Evolutionary conservation across 2,888 invertebrate genomes (phyloP), one percentile per base, ranked within the genome.

Genomic region (Agriopis leucophaearia): DNA sequence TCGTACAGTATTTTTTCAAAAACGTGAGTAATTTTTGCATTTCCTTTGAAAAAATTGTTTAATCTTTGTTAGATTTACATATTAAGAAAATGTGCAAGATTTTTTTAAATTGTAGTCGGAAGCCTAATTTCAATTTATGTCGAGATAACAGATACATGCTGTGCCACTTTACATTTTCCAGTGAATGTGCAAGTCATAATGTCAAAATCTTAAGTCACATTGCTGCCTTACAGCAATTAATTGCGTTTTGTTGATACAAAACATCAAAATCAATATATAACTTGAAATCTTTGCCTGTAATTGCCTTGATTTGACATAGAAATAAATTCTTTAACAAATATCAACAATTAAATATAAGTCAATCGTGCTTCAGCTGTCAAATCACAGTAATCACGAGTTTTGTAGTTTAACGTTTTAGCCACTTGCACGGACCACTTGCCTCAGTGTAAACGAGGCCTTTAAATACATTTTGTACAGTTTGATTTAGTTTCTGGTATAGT

Each of bases 401-500:
- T 40, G 54, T 16, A 18, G 8, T 51, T n/a, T 16, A 40, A 13
- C 42, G 42, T 18, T 57, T 16, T 12, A 48, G 40, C 42, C 12
- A 55, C 66, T 66, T 60, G 60, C 50, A 55, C 38, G 9, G 16
- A 5, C 18, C 54, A 59, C 73, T 74, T 74, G 70, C 74, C 72
- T 77, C 70, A 75, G 71, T 75, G 76, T 73, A 75, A 73, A 80
- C 75, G 73, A 73, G 65, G 74, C 75, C 75, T 74, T 75, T 75
- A 45, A 79, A 80, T 81, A 80, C 80, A 60, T 74, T 73, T 66
- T 72, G 70, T 73, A 76, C 74, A 78, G 77, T 78, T 74, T 74
- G 47, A 8, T 55, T 55, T 56, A 60, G 56, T 66, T 55, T 56
- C 60, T 60, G 54, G 48, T 18, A 52, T 27, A 27, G 4, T 27